phyloP scores from a whole-genome alignment of 23 tunicate species.

The Styela plicata region DNA sequence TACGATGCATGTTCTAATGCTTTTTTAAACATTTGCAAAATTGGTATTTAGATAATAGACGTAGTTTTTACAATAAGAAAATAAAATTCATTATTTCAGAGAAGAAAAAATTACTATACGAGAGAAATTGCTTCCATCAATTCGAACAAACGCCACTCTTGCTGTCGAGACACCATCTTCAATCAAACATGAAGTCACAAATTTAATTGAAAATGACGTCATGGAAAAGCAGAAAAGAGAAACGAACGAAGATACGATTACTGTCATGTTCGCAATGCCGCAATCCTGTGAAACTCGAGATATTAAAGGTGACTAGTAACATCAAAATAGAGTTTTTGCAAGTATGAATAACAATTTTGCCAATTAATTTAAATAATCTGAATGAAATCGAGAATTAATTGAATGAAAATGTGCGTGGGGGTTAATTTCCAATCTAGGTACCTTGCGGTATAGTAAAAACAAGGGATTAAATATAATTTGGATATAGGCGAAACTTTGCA shows the following conservation, averaged over 20 bases:
- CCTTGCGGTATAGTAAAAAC: too few relatives aligned
- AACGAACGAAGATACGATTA: background rate
- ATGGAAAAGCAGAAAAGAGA: background rate
- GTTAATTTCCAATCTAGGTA: too few relatives aligned
- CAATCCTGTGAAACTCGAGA: background rate
- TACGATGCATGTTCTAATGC: too few relatives aligned
- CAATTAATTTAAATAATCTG: background rate
- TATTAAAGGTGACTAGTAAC: conserved; percentile 2
- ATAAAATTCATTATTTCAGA: too few relatives aligned
- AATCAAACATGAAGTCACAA: background rate
- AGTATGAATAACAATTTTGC: background rate
- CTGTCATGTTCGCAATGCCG: background rate
- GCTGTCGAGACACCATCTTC: background rate
- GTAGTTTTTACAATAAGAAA: too few relatives aligned
- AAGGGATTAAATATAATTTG: too few relatives aligned
- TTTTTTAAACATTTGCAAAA: too few relatives aligned
- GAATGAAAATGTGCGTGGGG: too few relatives aligned
- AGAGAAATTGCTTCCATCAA: background rate
- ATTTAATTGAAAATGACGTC: background rate
- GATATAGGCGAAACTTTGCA: too few relatives aligned
- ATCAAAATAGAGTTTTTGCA: background rate
- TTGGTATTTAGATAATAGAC: too few relatives aligned
- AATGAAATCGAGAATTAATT: too few relatives aligned
- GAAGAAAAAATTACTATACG: conserved; percentile 6
- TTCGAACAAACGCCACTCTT: background rate